A percentile compares a stretch with the other conserved stretches of the same genome.
Evolutionary conservation across 2,113 vertebrate species (phyloP).

Genomic region (Vidua chalybeata): DNA sequence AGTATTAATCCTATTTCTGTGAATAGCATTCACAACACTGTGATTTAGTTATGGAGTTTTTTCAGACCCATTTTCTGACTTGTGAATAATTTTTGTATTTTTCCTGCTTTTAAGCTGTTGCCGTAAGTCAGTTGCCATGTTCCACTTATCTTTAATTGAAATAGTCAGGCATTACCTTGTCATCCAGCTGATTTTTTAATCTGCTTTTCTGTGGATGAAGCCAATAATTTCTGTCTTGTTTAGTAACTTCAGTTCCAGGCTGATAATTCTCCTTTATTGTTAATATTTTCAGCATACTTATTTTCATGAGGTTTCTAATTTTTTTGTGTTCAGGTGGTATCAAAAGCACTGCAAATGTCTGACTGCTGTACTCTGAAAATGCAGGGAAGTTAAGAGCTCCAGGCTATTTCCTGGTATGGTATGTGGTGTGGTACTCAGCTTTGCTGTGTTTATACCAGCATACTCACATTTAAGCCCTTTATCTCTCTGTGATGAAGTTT

Average conservation of each 20-base stretch:
- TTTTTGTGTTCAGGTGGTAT: background rate
- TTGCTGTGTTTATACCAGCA: background rate
- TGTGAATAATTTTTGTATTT: background rate
- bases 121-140: rapidly evolving
- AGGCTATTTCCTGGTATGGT: background rate
- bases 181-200: background rate
- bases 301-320: background rate
- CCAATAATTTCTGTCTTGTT: background rate
- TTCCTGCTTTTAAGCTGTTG: background rate
- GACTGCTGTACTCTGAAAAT: background rate
- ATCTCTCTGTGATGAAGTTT: background rate
- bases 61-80: background rate
- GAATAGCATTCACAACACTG: background rate
- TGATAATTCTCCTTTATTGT: background rate
- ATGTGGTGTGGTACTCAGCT: background rate
- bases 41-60: background rate
- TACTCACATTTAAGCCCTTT: background rate
- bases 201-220: background rate
- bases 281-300: background rate
- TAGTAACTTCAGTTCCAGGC: background rate
- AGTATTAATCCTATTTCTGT: background rate
- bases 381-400: background rate
- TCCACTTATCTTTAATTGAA: background rate
- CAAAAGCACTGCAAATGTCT: background rate
- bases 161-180: background rate